Evolutionary conservation across 2,797 vertebrate species (phyloP).

Genomic region (Spinibarbus caldwelli): DNA sequence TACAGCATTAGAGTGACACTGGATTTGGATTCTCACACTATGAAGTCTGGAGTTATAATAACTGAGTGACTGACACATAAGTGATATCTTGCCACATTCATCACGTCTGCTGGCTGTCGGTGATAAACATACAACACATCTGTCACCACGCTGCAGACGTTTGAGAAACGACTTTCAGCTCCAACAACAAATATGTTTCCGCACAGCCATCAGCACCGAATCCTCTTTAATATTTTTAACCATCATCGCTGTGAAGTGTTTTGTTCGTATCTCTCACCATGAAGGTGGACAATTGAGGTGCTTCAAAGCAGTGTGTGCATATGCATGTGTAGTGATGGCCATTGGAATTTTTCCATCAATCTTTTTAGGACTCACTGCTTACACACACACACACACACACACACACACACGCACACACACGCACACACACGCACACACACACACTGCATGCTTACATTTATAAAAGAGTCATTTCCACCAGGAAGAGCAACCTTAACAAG

Average conservation of each 20-base stretch:
- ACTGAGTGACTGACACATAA: constrained; percentile 31
- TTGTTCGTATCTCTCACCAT: constrained; percentile 56
- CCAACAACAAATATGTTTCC: constrained; percentile 31
- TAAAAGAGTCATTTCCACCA: neutral
- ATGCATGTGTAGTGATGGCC: constrained; percentile 49
- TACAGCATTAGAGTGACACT: neutral
- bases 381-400: no score
- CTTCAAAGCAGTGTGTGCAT: constrained; percentile 21
- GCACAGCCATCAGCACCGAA: neutral
- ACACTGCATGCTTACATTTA: neutral
- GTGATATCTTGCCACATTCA: constrained; percentile 35
- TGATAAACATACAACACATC: constrained; percentile 44
- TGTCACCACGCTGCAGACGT: constrained; percentile 1
- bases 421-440: neutral
- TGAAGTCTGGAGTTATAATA: constrained; percentile 18
- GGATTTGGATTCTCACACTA: constrained; percentile 9
- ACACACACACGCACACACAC: no score
- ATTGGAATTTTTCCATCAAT: constrained; percentile 69
- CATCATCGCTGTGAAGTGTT: constrained; percentile 31
- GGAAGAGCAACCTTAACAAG: constrained; percentile 9
- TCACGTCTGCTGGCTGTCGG: constrained; percentile 35
- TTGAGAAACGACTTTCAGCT: constrained; percentile 21
- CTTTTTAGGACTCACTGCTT: constrained; percentile 56
- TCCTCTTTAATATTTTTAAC: neutral
- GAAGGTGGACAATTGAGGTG: constrained; percentile 53